phyloP scores from a whole-genome alignment of 2,113 vertebrate genomes.

The Pseudopodoces humilis region DNA sequence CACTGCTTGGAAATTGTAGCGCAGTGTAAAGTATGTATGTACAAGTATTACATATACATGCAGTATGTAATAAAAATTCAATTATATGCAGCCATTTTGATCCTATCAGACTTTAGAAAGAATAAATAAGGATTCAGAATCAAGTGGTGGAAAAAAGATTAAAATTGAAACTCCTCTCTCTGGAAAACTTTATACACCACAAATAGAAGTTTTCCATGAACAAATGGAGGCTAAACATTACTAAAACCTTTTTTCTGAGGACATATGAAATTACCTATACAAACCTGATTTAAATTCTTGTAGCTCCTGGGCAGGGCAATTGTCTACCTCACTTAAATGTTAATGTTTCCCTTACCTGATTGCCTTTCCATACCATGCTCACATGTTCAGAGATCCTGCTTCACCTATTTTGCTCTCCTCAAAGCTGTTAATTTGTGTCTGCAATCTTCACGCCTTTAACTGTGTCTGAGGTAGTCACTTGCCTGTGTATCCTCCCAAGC shows the following conservation, averaged over 20 bases:
- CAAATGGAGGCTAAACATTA: not conserved
- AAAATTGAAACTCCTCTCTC: not conserved
- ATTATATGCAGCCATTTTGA: not conserved
- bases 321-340: not conserved
- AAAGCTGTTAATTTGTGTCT: not conserved
- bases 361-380: not conserved
- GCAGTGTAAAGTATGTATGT: not conserved
- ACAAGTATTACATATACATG: not conserved
- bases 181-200: not conserved
- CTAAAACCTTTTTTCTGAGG: not conserved
- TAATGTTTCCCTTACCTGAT: not conserved
- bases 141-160: not conserved
- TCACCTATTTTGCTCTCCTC: not conserved
- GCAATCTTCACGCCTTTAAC: not conserved
- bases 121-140: not conserved
- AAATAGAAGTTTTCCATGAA: not conserved
- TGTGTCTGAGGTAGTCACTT: not conserved
- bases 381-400: not conserved
- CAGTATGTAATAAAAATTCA: not conserved
- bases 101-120: not conserved
- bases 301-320: not conserved
- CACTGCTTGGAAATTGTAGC: not conserved
- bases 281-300: constrained; percentile 20
- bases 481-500: not conserved
- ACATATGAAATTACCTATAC: not conserved